Percentiles rank a stretch among this genome's conserved stretches.
phyloP scores from a whole-genome alignment of 37 sponge, comb jelly and placozoan genomes.

The Chondrosia reniformis region DNA sequence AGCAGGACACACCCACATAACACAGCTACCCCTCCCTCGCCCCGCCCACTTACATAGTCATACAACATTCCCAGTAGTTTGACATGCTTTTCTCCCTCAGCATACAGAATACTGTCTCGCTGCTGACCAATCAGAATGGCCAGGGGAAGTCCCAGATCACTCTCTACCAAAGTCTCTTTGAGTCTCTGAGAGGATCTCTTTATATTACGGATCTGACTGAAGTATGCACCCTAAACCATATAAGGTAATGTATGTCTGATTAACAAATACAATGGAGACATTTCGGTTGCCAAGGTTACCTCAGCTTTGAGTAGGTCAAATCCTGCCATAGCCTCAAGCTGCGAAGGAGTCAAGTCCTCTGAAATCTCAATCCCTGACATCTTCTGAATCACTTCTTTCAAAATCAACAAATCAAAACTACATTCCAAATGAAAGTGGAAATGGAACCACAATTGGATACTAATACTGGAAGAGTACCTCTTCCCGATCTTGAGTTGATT shows the following conservation, averaged over 20 bases:
- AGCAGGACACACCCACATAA: conserved; percentile 3
- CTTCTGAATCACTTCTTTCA: conserved; percentile 93
- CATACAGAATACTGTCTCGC: conserved; percentile 79
- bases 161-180: conserved; percentile 82
- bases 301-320: conserved; percentile 92
- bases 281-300: conserved; percentile 24
- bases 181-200: conserved; percentile 92
- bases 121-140: conserved; percentile 92
- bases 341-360: conserved; percentile 80
- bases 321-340: conserved; percentile 91
- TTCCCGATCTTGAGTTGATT: conserved; percentile 98
- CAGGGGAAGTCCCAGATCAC: conserved; percentile 84
- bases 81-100: conserved; percentile 70
- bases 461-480: conserved; percentile 41
- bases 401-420: conserved; percentile 91
- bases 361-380: conserved; percentile 96
- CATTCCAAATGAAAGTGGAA: not conserved
- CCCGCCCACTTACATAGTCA: conserved; percentile 65
- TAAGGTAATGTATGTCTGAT: not conserved
- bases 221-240: conserved; percentile 68
- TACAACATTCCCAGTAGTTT: conserved; percentile 85
- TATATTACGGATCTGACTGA: conserved; percentile 84
- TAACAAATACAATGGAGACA: no score
- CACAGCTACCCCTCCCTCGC: not conserved
- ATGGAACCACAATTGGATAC: not conserved